phyloP scores from a whole-genome alignment of 2,888 invertebrate genomes.

The Xestobium rufovillosum region DNA sequence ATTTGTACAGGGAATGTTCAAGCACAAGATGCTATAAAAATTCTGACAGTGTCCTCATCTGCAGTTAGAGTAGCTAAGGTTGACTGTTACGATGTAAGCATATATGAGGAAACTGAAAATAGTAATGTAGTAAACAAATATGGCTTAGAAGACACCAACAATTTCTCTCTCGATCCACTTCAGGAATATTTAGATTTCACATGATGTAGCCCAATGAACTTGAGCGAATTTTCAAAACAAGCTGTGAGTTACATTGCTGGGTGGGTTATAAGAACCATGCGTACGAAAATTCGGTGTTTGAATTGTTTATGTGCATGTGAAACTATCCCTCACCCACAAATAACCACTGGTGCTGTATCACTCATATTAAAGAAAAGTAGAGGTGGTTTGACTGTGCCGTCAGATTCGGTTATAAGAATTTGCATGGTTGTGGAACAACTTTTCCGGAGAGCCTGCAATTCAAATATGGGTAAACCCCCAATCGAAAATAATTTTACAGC shows the following conservation, averaged over 20 bases:
- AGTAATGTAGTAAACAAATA: not conserved
- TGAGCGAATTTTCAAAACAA: slow-evolving; percentile 9
- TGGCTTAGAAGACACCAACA: not conserved
- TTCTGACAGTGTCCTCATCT: not conserved
- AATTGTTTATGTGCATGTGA: slow-evolving; percentile 7
- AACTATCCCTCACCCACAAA: not conserved
- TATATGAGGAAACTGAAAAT: slow-evolving; percentile 1
- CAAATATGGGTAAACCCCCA: slow-evolving; percentile 1
- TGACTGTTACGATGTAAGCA: slow-evolving; percentile 1
- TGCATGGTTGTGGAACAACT: not conserved
- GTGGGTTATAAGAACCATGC: slow-evolving; percentile 8
- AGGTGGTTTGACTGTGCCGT: slow-evolving; percentile 1
- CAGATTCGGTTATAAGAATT: slow-evolving; percentile 1
- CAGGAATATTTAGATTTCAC: not conserved
- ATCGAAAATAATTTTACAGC: not conserved
- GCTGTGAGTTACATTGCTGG: slow-evolving; percentile 12
- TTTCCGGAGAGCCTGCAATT: not conserved
- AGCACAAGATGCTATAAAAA: not conserved
- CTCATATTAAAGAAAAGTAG: not conserved
- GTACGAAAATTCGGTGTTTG: slow-evolving; percentile 6
- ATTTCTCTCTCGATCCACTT: not conserved
- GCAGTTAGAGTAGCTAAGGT: not conserved
- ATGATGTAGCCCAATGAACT: not conserved
- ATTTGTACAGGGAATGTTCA: slow-evolving; percentile 4
- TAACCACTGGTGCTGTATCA: not conserved